Percentiles rank a stretch among this genome's conserved stretches.
Evolutionary conservation across 1,140 invertebrate genomes (phyloP).

Genomic region (Cherax destructor): DNA sequence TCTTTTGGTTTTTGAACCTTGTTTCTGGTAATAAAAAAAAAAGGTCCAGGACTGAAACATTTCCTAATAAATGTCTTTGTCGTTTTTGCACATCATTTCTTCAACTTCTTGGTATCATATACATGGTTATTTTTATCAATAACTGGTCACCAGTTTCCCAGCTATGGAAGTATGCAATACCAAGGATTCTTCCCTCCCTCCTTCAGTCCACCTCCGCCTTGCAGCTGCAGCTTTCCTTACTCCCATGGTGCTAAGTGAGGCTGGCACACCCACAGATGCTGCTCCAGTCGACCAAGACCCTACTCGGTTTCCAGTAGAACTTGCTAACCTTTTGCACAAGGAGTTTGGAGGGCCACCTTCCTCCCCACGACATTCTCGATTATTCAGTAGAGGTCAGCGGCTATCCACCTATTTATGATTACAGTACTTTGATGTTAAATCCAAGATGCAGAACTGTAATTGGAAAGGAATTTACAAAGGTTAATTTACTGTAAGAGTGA

Average conservation of each 20-base stretch:
- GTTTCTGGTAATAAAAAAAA: too few relatives aligned
- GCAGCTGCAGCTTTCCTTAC: conserved; percentile 56
- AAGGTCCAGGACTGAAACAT: too few relatives aligned
- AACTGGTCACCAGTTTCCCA: background rate
- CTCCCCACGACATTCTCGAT: conserved; percentile 44
- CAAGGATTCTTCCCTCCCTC: conserved; percentile 15
- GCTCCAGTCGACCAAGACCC: conserved; percentile 55
- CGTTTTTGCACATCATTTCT: too few relatives aligned
- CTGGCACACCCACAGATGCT: conserved; percentile 62
- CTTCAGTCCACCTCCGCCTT: conserved; percentile 52
- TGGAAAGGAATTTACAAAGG: background rate
- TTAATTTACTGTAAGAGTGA: background rate
- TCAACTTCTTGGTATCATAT: too few relatives aligned
- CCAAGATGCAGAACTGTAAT: background rate
- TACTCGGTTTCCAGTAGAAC: conserved; percentile 69
- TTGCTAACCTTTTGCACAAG: conserved; percentile 72
- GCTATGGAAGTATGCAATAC: background rate
- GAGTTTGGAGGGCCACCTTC: conserved; percentile 68
- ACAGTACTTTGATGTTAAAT: background rate
- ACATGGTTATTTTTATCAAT: too few relatives aligned
- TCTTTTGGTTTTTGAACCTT: too few relatives aligned
- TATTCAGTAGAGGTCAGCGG: conserved; percentile 45
- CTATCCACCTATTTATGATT: background rate
- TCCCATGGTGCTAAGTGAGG: conserved; percentile 72
- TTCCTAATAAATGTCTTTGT: too few relatives aligned